A percentile compares a stretch with the other conserved stretches of the same genome.
Evolutionary conservation across 2,113 vertebrate species (phyloP).

Genomic region (Dendropsophus ebraccatus): DNA sequence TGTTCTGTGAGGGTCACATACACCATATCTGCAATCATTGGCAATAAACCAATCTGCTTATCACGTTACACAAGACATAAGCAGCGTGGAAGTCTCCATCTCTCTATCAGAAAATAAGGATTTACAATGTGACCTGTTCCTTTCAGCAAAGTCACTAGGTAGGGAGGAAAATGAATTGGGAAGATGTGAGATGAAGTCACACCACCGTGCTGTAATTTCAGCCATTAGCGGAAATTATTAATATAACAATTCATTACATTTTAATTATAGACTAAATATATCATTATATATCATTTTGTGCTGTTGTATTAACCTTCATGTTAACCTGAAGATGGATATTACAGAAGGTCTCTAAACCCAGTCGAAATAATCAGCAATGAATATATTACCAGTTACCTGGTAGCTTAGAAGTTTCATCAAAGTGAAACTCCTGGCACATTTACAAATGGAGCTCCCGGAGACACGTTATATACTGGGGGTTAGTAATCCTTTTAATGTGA

Average conservation of each 20-base stretch:
- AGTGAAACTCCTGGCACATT: background rate
- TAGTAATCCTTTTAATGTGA: background rate
- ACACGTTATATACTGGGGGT: background rate
- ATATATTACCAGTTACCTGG: background rate
- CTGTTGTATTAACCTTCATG: constrained; percentile 46
- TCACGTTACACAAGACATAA: background rate
- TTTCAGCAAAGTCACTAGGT: constrained; percentile 55
- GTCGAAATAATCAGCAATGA: background rate
- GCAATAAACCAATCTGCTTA: background rate
- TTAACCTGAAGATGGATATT: constrained; percentile 10
- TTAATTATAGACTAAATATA: constrained; percentile 46
- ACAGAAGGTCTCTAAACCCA: background rate
- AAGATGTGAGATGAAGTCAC: constrained; percentile 14
- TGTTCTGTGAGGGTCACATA: background rate
- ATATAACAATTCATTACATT: constrained; percentile 52
- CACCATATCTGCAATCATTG: background rate
- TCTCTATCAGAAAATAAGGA: background rate
- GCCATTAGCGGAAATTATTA: constrained; percentile 56
- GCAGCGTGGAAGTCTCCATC: too few relatives aligned
- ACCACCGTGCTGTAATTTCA: constrained; percentile 21
- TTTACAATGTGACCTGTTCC: constrained; percentile 52
- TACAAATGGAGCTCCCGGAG: background rate
- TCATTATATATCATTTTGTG: constrained; percentile 30
- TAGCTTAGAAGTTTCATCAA: background rate
- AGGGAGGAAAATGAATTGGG: constrained; percentile 28